Evolutionary conservation across 2,113 vertebrate species (phyloP).

Genomic region (Ceyx melanurus): DNA sequence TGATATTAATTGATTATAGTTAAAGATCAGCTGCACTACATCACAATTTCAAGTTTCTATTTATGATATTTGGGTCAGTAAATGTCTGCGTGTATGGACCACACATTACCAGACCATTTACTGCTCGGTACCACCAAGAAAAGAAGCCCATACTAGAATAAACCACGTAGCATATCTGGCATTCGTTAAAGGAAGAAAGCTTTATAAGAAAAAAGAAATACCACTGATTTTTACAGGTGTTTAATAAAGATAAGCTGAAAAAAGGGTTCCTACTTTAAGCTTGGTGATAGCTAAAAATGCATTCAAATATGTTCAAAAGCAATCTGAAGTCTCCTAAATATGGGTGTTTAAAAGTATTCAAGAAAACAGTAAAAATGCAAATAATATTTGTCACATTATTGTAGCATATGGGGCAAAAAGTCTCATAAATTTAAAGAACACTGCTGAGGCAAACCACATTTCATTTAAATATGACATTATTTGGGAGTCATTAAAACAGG

Average conservation of each 20-base stretch:
- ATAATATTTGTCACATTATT: conserved; percentile 77
- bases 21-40: conserved; percentile 24
- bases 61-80: conserved; percentile 55
- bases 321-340: conserved; percentile 78
- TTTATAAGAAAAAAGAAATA: conserved; percentile 74
- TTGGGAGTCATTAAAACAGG: conserved; percentile 70
- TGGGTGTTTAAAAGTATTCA: conserved; percentile 75
- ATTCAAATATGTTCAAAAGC: conserved; percentile 80
- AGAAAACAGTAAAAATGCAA: conserved; percentile 79
- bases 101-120: conserved; percentile 42
- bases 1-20: conserved; percentile 32
- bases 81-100: not conserved
- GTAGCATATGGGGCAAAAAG: conserved; percentile 71
- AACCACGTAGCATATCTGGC: conserved; percentile 71
- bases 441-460: conserved; percentile 56
- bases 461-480: conserved; percentile 67
- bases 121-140: conserved; percentile 41
- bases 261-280: conserved; percentile 79
- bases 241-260: conserved; percentile 84
- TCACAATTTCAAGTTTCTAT: conserved; percentile 27
- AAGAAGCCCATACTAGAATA: conserved; percentile 54
- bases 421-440: conserved; percentile 62
- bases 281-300: conserved; percentile 77
- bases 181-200: conserved; percentile 76
- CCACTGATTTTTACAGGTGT: conserved; percentile 83